Base-by-base conservation (phyloP, 2,797 vertebrate genomes). In the Sebastes variabilis region DNA sequence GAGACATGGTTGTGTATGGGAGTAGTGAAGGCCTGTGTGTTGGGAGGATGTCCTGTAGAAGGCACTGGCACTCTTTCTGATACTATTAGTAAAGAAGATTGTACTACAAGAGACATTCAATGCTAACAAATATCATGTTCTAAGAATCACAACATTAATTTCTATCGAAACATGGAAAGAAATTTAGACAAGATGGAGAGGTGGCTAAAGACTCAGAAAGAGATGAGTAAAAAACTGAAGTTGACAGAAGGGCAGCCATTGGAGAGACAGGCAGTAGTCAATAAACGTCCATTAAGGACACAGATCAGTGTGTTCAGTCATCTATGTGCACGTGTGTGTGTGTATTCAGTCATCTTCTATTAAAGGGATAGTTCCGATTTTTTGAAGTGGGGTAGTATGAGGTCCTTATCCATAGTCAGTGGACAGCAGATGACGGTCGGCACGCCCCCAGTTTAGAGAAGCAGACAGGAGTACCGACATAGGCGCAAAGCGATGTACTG, bases 1-100 rank as follows among this genome's bases (percentile, higher is more conserved):
- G 46, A 60, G 38, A 67, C 59, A 24, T 30, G 12, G 77, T 32
- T 24, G 68, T 14, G 60, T 58, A 8, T 56, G 3, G 5, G 52
- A 88, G 24, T 22, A 52, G 24, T 49, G 61, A 86, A 87, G 88
- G 80, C 81, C 76, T 78, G 75, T 42, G 72, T 83, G 70, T 84
- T 67, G 52, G 11, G 65, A 49, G 46, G 2, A 8, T 42, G 81
- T 88, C 80, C 85, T 71, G 69, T 72, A 61, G 67, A 91, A 92
- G 92, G 91, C 92, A 89, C 87, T 61, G 84, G 81, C 85, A 67
- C 72, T 29, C 72, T 61, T 59, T 54, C 42, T 61, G 34, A 46
- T 30, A 34, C 10, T 5, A 24, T 8, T 42, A 38, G 8, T 27
- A 12, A 58, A 32, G 52, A 60, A 65, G 64, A 68, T 38, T 61